Conservation (phyloP, 1,140 invertebrate genomes). For the Oedothorax gibbosus region DNA sequence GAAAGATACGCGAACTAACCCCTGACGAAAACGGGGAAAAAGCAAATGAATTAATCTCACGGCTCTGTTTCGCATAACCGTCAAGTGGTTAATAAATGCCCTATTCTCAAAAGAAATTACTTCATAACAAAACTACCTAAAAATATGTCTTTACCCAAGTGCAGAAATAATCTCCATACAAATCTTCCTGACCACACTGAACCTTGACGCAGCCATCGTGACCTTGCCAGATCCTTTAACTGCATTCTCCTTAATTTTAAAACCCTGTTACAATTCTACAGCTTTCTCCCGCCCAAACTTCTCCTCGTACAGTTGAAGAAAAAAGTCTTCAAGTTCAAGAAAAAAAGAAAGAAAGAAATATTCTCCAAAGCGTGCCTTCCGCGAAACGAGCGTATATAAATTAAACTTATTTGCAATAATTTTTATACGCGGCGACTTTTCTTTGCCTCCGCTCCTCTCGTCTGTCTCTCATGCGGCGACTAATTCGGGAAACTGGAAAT, state of each 20-base stretch:
- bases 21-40: no score
- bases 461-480: constrained; percentile 46
- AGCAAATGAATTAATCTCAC: no score
- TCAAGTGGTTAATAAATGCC: no score
- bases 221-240: constrained; percentile 27
- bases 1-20: no score
- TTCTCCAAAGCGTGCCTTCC: constrained; percentile 21
- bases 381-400: constrained; percentile 58
- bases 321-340: neutral
- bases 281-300: neutral
- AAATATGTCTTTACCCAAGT: no score
- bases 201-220: neutral
- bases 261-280: constrained; percentile 45
- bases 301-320: neutral
- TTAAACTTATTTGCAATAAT: constrained; percentile 62
- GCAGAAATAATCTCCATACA: neutral
- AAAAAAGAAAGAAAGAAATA: neutral
- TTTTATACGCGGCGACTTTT: constrained; percentile 45
- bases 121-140: no score
- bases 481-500: constrained; percentile 12
- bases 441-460: constrained; percentile 54
- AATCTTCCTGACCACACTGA: neutral
- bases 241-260: constrained; percentile 52
- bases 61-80: no score
- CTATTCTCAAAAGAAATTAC: no score